phyloP scores from a whole-genome alignment of 2,113 vertebrate genomes.

The Toxostoma redivivum region DNA sequence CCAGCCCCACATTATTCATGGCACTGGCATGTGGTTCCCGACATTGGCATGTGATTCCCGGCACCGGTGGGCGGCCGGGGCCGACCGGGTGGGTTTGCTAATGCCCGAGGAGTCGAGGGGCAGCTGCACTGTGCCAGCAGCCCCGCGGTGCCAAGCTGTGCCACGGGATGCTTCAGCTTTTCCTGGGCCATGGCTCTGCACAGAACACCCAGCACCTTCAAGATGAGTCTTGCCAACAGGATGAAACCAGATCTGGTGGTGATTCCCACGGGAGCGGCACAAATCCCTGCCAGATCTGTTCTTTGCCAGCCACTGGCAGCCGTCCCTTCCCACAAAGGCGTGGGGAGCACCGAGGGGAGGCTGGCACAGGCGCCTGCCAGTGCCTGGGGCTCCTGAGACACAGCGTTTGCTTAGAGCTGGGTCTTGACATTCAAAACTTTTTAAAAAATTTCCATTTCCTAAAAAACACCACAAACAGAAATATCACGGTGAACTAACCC shows the following conservation, averaged over 20 bases:
- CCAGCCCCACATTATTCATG: background rate
- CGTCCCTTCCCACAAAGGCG: rapidly evolving
- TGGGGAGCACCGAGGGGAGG: background rate
- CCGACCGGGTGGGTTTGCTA: rapidly evolving
- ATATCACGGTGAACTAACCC: rapidly evolving
- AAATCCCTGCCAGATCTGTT: background rate
- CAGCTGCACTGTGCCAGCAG: background rate
- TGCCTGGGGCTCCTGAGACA: rapidly evolving
- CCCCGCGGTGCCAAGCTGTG: rapidly evolving
- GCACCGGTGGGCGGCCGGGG: background rate
- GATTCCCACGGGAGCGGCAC: background rate
- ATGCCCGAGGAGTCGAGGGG: background rate
- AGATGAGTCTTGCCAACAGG: background rate
- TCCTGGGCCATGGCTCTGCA: rapidly evolving
- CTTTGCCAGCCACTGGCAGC: background rate
- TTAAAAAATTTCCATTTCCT: background rate
- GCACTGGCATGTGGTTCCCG: background rate
- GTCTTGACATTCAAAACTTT: background rate
- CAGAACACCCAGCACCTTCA: background rate
- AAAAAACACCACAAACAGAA: background rate
- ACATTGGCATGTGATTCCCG: too few relatives aligned
- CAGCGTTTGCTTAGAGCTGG: background rate
- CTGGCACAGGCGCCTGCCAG: background rate
- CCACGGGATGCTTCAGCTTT: rapidly evolving
- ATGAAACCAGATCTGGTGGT: background rate